Evolutionary conservation across 1,140 invertebrate species (phyloP).

Genomic region (Macrobrachium rosenbergii): DNA sequence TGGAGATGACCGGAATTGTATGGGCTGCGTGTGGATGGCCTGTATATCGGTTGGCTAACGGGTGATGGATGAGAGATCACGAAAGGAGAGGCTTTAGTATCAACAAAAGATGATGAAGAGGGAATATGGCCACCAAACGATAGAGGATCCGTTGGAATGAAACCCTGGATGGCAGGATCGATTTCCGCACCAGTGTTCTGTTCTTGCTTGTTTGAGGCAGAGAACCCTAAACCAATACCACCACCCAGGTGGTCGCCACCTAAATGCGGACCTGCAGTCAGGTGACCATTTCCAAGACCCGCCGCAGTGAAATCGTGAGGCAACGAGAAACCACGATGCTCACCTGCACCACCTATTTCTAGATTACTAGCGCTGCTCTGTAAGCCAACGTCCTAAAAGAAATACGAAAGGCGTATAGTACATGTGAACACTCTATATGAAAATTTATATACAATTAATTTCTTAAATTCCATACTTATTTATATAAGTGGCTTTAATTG

Average conservation of each 20-base stretch:
- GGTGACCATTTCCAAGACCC: no score
- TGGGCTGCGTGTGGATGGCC: background rate
- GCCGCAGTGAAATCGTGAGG: no score
- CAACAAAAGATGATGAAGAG: background rate
- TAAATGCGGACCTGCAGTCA: background rate
- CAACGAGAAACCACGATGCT: no score
- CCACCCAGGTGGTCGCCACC: background rate
- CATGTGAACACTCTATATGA: no score
- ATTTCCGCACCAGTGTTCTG: background rate
- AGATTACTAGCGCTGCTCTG: constrained; percentile 18
- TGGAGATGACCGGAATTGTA: background rate
- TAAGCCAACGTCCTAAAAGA: constrained; percentile 13
- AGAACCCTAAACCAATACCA: background rate
- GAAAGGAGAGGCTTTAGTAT: background rate
- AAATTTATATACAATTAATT: no score
- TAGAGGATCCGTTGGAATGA: constrained; percentile 13
- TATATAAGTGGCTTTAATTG: no score
- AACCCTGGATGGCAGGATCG: background rate
- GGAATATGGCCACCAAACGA: background rate
- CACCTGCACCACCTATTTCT: background rate
- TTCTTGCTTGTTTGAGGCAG: background rate
- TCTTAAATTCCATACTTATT: no score
- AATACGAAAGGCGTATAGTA: background rate
- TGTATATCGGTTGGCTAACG: background rate
- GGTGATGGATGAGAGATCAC: background rate